Evolutionary conservation across 2,113 vertebrate genomes (phyloP).

Genomic region (Bagarius yarrelli): DNA sequence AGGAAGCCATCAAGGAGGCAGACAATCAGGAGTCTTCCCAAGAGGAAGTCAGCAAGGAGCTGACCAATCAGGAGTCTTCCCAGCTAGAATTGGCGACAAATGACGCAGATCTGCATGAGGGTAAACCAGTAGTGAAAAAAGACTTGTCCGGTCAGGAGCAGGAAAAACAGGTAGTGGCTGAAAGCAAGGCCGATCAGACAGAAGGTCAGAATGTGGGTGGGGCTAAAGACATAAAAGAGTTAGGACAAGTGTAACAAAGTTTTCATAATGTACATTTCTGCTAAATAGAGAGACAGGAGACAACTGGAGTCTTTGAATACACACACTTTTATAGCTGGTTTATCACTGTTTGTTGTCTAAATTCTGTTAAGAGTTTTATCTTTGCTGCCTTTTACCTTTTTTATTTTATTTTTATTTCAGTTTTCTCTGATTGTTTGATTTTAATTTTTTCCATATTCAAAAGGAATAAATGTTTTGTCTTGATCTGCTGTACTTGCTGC

Average conservation of each 20-base stretch:
- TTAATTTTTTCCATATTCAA: neutral
- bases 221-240: neutral
- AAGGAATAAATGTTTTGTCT: no score
- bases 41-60: neutral
- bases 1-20: neutral
- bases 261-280: neutral
- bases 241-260: slow-evolving; percentile 10
- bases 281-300: neutral
- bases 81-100: neutral
- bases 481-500: no score
- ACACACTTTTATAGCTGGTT: neutral
- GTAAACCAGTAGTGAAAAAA: neutral
- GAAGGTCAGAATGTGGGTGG: slow-evolving; percentile 8
- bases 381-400: neutral
- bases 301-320: neutral
- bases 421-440: neutral
- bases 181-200: neutral
- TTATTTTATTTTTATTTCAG: neutral
- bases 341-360: neutral
- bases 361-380: neutral
- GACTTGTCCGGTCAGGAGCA: neutral
- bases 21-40: neutral
- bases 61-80: neutral
- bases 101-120: neutral
- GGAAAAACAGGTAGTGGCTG: neutral